A percentile compares a stretch with the other conserved stretches of the same genome.
phyloP scores from a whole-genome alignment of 2,797 vertebrate species.

The Petrocephalus schoutedeni region DNA sequence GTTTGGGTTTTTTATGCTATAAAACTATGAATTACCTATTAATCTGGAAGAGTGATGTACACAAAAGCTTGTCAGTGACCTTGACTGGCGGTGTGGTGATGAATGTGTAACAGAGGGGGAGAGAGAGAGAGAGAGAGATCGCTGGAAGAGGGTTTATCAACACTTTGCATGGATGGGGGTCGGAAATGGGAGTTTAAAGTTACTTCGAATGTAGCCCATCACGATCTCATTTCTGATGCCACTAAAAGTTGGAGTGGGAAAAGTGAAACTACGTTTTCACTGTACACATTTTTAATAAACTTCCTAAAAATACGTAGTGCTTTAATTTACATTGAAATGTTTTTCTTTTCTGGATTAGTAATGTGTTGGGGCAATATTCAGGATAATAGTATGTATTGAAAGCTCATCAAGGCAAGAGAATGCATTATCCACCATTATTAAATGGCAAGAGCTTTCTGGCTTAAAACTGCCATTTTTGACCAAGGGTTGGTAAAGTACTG shows the following conservation, averaged over 20 bases:
- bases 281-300: background rate
- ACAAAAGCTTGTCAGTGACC: background rate
- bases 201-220: background rate
- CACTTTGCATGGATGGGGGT: background rate
- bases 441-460: background rate
- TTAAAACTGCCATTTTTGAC: background rate
- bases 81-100: background rate
- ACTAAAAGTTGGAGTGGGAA: background rate
- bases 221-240: background rate
- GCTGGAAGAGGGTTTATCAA: background rate
- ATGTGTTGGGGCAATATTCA: background rate
- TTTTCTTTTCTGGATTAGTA: background rate
- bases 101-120: background rate
- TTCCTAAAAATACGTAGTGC: background rate
- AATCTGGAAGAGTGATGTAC: constrained; percentile 45
- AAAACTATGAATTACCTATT: constrained; percentile 40
- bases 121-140: background rate
- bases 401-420: background rate
- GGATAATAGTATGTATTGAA: background rate
- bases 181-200: background rate
- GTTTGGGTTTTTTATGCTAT: background rate
- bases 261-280: background rate
- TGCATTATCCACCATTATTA: background rate
- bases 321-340: background rate
- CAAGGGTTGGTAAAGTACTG: background rate